Evolutionary conservation across 2,113 vertebrate genomes (phyloP).

Genomic region (Forbesichthys agassizii): DNA sequence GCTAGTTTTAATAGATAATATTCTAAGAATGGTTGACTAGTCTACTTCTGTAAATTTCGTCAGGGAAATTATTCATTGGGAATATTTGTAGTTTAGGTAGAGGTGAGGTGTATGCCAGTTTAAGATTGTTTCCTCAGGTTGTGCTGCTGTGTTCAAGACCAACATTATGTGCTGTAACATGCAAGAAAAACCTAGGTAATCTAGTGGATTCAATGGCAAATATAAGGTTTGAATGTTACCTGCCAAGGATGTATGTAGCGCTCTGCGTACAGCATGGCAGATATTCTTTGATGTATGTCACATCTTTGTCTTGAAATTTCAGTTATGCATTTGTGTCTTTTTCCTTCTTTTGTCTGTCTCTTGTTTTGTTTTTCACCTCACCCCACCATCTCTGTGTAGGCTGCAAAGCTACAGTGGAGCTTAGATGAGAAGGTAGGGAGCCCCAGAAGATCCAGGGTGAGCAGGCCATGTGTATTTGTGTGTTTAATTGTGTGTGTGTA

Average conservation of each 20-base stretch:
- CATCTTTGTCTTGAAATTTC: conserved; percentile 50
- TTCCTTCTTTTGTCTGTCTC: conserved; percentile 45
- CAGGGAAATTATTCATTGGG: too few relatives aligned
- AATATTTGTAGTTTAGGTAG: too few relatives aligned
- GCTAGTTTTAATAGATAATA: too few relatives aligned
- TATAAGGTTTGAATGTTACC: conserved; percentile 7
- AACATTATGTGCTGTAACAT: neutral
- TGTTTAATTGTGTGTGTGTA: neutral
- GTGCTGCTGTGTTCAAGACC: conserved; percentile 13
- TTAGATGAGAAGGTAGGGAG: conserved; percentile 81
- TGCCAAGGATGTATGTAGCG: conserved; percentile 5
- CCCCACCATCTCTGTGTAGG: conserved; percentile 72
- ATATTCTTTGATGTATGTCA: conserved; percentile 46
- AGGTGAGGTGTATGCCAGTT: neutral
- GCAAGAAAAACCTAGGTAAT: neutral
- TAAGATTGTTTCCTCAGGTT: neutral
- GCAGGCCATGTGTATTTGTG: conserved; percentile 37
- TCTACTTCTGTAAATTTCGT: too few relatives aligned
- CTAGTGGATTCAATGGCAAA: neutral
- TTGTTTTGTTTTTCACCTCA: conserved; percentile 43
- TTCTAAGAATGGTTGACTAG: too few relatives aligned
- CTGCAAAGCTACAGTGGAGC: conserved; percentile 79
- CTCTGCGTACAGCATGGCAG: conserved; percentile 24
- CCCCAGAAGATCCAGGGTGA: conserved; percentile 75
- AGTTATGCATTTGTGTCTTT: conserved; percentile 35